Evolutionary conservation across 2,113 vertebrate species (phyloP).

Genomic region (Antidorcas marsupialis): DNA sequence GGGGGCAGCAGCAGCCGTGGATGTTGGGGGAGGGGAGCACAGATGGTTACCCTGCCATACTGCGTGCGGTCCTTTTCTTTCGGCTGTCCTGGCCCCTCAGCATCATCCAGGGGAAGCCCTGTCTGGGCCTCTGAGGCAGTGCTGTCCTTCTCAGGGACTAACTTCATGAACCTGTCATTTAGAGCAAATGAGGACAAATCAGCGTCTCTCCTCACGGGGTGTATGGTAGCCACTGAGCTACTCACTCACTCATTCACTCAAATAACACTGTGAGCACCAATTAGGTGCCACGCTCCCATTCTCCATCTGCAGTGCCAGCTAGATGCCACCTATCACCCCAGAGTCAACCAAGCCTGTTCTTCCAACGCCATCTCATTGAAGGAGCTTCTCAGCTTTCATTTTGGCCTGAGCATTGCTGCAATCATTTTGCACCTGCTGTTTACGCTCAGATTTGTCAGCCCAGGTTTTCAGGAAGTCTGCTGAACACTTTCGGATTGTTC

Average conservation of each 20-base stretch:
- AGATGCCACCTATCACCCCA: not conserved
- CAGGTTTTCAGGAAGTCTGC: not conserved
- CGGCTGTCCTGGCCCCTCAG: not conserved
- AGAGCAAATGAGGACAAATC: not conserved
- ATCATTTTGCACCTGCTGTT: not conserved
- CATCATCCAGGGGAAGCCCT: not conserved
- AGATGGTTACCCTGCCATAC: constrained; percentile 73
- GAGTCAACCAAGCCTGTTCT: not conserved
- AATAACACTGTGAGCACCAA: not conserved
- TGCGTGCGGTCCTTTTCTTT: constrained; percentile 19
- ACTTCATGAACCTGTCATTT: constrained; percentile 18
- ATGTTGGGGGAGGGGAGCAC: not conserved
- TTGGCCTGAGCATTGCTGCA: not conserved
- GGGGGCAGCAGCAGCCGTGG: accelerated
- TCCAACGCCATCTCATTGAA: accelerated
- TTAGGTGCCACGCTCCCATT: accelerated
- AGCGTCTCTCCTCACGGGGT: not conserved
- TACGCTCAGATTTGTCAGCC: not conserved
- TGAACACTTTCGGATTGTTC: not conserved
- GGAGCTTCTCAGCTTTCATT: not conserved
- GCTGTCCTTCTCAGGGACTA: not conserved
- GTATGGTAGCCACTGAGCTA: not conserved
- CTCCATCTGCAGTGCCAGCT: not conserved
- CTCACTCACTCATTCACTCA: too few relatives aligned
- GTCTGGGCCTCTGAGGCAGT: not conserved